Base-by-base conservation (phyloP, 2,888 invertebrate genomes). In the Pandemis corylana region DNA sequence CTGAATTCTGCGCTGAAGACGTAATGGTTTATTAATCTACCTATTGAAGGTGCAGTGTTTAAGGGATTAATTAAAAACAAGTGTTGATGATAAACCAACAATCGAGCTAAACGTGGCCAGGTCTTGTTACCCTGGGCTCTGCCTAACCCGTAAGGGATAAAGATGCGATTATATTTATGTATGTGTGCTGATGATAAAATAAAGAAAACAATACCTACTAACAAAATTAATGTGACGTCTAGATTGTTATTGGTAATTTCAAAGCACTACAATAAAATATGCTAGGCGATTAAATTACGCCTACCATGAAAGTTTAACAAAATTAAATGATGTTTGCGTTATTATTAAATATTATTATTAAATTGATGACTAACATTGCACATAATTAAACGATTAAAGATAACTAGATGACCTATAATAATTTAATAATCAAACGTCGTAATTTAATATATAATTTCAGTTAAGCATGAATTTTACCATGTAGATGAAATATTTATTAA, bases 21-120 rank as follows among this genome's bases (percentile, higher is more conserved):
- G 59, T 59, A 12, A 28, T 59, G 28, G 59, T 28, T 9, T 20
- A 59, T 28, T 28, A 59, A 59, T 28, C 28, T 28, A 28, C 28
- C 59, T 59, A 59, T 59, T 28, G 59, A 59, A n/a, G 56, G 20
- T 59, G 59, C 59, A 59, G 28, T 59, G 59, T 28, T 59, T 12
- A 20, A 59, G 5, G 28, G 28, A 59, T 59, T 28, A 28, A 59
- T 28, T 12, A 9, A 59, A 59, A 59, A 12, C 12, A 59, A 59
- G 56, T 56, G 49, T 9, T 13, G 49, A 13, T 13, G 49, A 49
- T 49, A 49, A 49, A 49, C 12, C 4, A 36, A 36, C 28, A 36
- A 36, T 36, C 28, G 2, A 36, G 28, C 28, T 36, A 36, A 36
- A 36, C 28, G 28, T 36, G 28, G 28, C 28, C 28, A 36, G 28